These are phyloP conservation scores for Doris montereyensis DNA, from an alignment of 2,888 invertebrate genomes.

Conservation along the genomic window DNA sequence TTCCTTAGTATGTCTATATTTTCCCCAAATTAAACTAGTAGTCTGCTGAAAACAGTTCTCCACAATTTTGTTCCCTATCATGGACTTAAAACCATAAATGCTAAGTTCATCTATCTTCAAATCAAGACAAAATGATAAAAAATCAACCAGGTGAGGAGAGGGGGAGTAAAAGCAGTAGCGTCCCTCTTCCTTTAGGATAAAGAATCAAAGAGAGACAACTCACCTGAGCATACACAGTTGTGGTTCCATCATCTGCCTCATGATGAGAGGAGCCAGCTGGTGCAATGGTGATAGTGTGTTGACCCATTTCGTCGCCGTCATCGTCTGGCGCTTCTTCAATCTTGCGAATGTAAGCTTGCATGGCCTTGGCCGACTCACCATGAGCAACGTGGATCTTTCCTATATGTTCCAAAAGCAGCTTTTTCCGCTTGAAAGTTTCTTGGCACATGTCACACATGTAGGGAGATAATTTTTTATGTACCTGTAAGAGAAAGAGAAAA, in stretches of 20 bases:
- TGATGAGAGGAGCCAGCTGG: conserved; percentile 45
- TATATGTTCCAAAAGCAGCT: conserved; percentile 64
- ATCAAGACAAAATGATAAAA: too few relatives aligned
- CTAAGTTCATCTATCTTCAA: too few relatives aligned
- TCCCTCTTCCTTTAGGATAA: too few relatives aligned
- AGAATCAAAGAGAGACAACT: too few relatives aligned
- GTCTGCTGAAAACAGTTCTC: too few relatives aligned
- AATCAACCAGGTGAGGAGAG: too few relatives aligned
- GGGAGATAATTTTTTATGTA: conserved; percentile 66
- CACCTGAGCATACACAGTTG: conserved; percentile 49
- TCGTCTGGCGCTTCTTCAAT: conserved; percentile 58
- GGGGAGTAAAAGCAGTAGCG: too few relatives aligned
- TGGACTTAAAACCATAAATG: too few relatives aligned
- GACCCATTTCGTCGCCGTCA: conserved; percentile 57
- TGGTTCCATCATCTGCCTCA: conserved; percentile 50
- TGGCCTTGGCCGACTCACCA: conserved; percentile 64
- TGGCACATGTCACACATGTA: conserved; percentile 70
- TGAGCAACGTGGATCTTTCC: conserved; percentile 65
- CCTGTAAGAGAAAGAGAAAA: not conserved
- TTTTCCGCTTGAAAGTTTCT: conserved; percentile 67
- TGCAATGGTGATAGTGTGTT: conserved; percentile 48
- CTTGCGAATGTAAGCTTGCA: conserved; percentile 54
- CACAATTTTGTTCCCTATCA: too few relatives aligned
- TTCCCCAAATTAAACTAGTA: too few relatives aligned
- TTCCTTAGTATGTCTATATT: too few relatives aligned